phyloP scores from a whole-genome alignment of 2,113 vertebrate species.

The human region GRCh38 chr20:24499501-24500000 shows the following conservation, averaged over 20 bases:
- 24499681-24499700: not conserved
- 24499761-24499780: not conserved
- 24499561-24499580: accelerated
- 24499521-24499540: not conserved
- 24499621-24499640: not conserved
- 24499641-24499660: not conserved
- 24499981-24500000: not conserved
- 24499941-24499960: not conserved
- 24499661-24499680: not conserved
- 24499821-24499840: not conserved
- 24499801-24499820: not conserved
- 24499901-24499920: not conserved
- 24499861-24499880: not conserved
- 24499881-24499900: not conserved
- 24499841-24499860: not conserved
- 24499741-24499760: not conserved
- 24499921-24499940: not conserved
- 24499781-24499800: not conserved
- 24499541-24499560: not conserved
- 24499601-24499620: not conserved
- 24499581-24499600: not conserved
- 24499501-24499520: not conserved
- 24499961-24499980: too few relatives aligned
- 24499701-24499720: not conserved
- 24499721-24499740: not conserved